These are phyloP conservation scores for Phyto melanocephala DNA, from an alignment of 2,888 invertebrate genomes.

Conservation along the genomic window DNA sequence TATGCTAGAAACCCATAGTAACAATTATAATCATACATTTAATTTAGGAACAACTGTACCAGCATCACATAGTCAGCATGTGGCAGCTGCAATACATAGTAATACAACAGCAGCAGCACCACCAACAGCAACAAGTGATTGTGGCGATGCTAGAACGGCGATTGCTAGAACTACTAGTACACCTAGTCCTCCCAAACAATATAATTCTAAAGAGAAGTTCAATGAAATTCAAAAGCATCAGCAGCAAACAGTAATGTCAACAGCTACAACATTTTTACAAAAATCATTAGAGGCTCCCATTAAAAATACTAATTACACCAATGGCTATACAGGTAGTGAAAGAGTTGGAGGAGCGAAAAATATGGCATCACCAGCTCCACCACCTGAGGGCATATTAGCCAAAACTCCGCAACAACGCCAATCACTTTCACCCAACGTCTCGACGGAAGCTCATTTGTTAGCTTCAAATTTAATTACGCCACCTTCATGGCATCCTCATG, in stretches of 20 bases:
- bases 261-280: slow-evolving; percentile 71
- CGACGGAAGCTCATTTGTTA: slow-evolving; percentile 44
- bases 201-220: slow-evolving; percentile 70
- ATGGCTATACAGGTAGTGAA: slow-evolving; percentile 46
- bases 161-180: not conserved
- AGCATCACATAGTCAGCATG: slow-evolving; percentile 34
- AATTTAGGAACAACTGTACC: slow-evolving; percentile 29
- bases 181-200: slow-evolving; percentile 58
- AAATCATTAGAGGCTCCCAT: slow-evolving; percentile 72
- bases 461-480: slow-evolving; percentile 34
- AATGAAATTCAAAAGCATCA: slow-evolving; percentile 28
- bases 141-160: not conserved
- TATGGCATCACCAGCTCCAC: slow-evolving; percentile 52
- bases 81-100: slow-evolving; percentile 2
- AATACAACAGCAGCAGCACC: slow-evolving; percentile 11
- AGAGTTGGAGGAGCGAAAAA: slow-evolving; percentile 1
- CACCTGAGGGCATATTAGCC: slow-evolving; percentile 57
- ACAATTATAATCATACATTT: slow-evolving; percentile 46
- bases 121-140: slow-evolving; percentile 44
- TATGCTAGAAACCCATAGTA: slow-evolving; percentile 45
- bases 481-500: slow-evolving; percentile 91
- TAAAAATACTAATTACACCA: slow-evolving; percentile 48
- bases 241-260: slow-evolving; percentile 58
- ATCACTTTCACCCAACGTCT: slow-evolving; percentile 26
- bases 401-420: slow-evolving; percentile 62